A percentile compares a stretch with the other conserved stretches of the same genome.
These are phyloP conservation scores for Euphysa ruthae DNA, from an alignment of 30 jellyfish, hydroid and myxozoan genomes.

Conservation along the genomic window DNA sequence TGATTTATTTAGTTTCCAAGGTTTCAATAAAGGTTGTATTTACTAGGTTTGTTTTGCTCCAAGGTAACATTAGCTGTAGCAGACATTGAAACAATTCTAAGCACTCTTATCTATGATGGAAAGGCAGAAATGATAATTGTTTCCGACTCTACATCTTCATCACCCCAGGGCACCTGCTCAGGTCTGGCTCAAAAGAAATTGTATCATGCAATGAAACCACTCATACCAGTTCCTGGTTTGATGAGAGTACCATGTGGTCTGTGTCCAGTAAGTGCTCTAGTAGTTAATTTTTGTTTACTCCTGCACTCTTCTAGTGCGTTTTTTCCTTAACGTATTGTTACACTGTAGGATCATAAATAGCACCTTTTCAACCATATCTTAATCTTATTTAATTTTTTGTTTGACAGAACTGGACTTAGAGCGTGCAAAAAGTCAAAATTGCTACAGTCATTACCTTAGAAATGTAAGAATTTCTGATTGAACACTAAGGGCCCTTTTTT, in stretches of 20 bases:
- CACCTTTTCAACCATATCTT: too few relatives aligned
- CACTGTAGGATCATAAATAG: too few relatives aligned
- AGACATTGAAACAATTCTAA: conserved; percentile 81
- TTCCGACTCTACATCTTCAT: conserved; percentile 24
- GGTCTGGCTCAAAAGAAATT: conserved; percentile 57
- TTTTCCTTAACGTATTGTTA: too few relatives aligned
- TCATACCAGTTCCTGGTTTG: conserved; percentile 73
- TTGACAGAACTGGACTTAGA: too few relatives aligned
- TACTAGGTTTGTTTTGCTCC: neutral
- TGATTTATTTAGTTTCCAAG: too few relatives aligned
- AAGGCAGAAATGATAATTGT: conserved; percentile 71
- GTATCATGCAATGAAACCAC: conserved; percentile 56
- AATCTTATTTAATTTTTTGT: too few relatives aligned
- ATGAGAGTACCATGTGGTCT: conserved; percentile 94
- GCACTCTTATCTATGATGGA: conserved; percentile 84
- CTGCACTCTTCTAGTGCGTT: too few relatives aligned
- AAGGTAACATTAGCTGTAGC: conserved; percentile 54
- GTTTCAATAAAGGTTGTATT: neutral
- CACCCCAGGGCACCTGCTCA: conserved; percentile 26
- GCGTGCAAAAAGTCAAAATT: too few relatives aligned
- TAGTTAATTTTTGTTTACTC: neutral
- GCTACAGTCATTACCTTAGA: too few relatives aligned
- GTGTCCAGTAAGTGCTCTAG: conserved; percentile 50
- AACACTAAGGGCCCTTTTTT: too few relatives aligned
- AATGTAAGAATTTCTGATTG: too few relatives aligned